These are phyloP conservation scores for Ashinkailepas kermadecensis DNA, from an alignment of 2,888 invertebrate species.

Conservation along the genomic window DNA sequence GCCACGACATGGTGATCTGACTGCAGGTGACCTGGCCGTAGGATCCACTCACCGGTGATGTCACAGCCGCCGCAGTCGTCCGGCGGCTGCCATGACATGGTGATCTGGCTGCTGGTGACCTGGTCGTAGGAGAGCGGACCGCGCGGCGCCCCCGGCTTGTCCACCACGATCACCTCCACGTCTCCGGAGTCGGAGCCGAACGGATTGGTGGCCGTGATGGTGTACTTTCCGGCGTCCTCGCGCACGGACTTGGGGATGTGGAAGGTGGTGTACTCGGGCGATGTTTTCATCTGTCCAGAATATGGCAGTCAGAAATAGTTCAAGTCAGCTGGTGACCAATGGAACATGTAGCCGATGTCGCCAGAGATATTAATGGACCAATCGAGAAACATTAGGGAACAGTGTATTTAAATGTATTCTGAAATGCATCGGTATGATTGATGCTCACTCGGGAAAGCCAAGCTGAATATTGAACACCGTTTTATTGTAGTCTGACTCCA, in stretches of 20 bases:
- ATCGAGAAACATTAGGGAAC: too few relatives aligned
- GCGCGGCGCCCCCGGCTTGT: conserved; percentile 80
- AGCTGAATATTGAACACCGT: too few relatives aligned
- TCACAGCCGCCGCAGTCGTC: conserved; percentile 87
- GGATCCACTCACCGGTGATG: conserved; percentile 53
- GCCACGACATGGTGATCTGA: too few relatives aligned
- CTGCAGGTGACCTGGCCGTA: too few relatives aligned
- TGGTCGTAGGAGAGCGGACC: conserved; percentile 77
- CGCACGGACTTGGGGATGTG: conserved; percentile 77
- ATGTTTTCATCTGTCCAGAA: conserved; percentile 59
- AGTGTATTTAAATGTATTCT: too few relatives aligned
- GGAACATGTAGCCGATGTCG: too few relatives aligned
- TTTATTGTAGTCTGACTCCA: too few relatives aligned
- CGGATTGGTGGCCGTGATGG: conserved; percentile 73
- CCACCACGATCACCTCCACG: conserved; percentile 89
- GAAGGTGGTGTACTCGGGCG: conserved; percentile 70
- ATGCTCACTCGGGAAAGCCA: too few relatives aligned
- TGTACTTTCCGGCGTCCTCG: conserved; percentile 81
- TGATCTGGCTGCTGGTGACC: conserved; percentile 75
- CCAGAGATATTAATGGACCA: too few relatives aligned
- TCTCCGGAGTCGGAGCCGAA: conserved; percentile 84
- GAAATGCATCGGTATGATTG: too few relatives aligned
- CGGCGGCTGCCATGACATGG: conserved; percentile 81
- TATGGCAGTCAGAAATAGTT: too few relatives aligned
- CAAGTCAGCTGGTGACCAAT: too few relatives aligned